Evolutionary conservation across 2,113 vertebrate species (phyloP).

Genomic region (Pluvialis apricaria): DNA sequence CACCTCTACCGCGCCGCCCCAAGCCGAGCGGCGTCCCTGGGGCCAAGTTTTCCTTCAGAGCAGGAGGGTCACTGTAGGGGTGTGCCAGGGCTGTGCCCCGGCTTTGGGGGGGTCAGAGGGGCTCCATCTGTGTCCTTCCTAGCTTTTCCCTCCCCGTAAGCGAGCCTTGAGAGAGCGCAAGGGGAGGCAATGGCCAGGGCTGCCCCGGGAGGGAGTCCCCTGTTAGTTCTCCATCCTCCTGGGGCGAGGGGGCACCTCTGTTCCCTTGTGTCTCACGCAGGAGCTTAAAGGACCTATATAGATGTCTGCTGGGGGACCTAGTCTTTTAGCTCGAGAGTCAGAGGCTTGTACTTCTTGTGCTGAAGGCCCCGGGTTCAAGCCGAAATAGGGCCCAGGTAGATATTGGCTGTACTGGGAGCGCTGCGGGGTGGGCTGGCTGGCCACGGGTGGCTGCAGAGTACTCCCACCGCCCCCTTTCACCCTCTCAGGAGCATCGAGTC

Average conservation of each 20-base stretch:
- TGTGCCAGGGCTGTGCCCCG: not conserved
- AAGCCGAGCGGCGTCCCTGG: not conserved
- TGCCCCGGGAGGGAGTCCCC: not conserved
- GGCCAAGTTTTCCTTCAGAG: not conserved
- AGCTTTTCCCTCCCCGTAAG: not conserved
- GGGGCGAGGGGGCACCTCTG: not conserved
- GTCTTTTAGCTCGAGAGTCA: not conserved
- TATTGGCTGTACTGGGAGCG: not conserved
- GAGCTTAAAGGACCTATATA: not conserved
- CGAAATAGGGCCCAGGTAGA: conserved; percentile 22
- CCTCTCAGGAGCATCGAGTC: conserved; percentile 82
- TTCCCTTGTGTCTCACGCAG: conserved; percentile 20
- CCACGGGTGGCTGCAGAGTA: not conserved
- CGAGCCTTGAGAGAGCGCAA: not conserved
- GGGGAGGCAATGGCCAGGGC: not conserved
- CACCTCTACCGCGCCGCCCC: not conserved
- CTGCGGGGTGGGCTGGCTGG: not conserved
- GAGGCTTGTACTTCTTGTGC: conserved; percentile 5
- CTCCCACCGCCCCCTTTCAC: not conserved
- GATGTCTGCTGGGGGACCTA: not conserved
- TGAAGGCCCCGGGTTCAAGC: not conserved
- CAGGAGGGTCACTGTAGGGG: not conserved
- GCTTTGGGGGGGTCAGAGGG: not conserved
- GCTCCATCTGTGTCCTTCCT: not conserved
- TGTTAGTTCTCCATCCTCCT: not conserved